phyloP scores from a whole-genome alignment of 2,888 invertebrate species.

The Drosophila dives region DNA sequence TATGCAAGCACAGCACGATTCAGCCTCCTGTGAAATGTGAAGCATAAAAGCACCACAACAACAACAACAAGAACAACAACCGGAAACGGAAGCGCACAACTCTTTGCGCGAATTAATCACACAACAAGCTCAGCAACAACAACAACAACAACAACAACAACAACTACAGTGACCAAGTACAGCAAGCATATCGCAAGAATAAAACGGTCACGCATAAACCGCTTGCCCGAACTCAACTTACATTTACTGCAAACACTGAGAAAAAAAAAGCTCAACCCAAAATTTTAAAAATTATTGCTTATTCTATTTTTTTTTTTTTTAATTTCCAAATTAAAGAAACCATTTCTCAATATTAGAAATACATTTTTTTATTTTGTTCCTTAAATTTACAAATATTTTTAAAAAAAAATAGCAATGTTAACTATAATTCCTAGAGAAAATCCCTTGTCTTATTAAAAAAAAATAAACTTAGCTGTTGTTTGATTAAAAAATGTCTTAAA shows the following conservation, averaged over 20 bases:
- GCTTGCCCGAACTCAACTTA: conserved; percentile 32
- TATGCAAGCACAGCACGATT: conserved; percentile 50
- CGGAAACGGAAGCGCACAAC: conserved; percentile 81
- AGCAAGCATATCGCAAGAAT: conserved; percentile 12
- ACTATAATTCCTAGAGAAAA: background rate
- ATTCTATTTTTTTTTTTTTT: background rate
- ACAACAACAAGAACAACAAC: conserved; percentile 51
- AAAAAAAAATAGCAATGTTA: background rate
- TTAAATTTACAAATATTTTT: background rate
- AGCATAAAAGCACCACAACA: conserved; percentile 67
- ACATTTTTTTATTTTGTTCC: background rate
- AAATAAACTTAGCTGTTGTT: background rate
- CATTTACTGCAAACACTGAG: background rate
- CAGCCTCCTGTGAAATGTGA: conserved; percentile 81
- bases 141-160: conserved; percentile 33
- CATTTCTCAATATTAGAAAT: fast-evolving
- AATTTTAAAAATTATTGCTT: background rate
- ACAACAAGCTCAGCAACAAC: conserved; percentile 61
- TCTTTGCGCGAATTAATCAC: conserved; percentile 82
- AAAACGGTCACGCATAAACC: conserved; percentile 49
- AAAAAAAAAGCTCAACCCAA: background rate
- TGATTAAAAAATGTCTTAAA: background rate
- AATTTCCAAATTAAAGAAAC: background rate
- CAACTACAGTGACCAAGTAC: conserved; percentile 27
- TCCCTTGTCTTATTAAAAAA: background rate